phyloP scores from a whole-genome alignment of 2,113 vertebrate genomes.

The Rhinoptilus africanus region DNA sequence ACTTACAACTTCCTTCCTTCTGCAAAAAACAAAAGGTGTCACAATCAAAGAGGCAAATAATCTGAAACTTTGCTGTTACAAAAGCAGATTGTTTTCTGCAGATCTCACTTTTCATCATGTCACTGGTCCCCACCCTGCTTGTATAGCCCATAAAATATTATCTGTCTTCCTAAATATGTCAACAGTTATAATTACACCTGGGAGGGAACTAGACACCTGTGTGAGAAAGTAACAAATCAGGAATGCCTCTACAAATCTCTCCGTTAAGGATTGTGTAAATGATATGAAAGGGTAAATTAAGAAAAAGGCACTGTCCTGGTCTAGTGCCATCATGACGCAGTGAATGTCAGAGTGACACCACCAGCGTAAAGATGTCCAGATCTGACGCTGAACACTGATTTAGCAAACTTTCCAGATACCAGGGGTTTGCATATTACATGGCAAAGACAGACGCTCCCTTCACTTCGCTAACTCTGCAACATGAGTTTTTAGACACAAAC shows the following conservation, averaged over 20 bases:
- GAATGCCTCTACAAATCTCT: neutral
- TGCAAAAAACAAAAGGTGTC: neutral
- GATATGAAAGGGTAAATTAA: neutral
- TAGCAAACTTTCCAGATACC: neutral
- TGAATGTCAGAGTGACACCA: neutral
- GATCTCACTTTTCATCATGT: neutral
- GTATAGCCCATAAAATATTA: neutral
- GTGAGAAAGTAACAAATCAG: neutral
- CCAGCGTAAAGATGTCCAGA: rapidly evolving
- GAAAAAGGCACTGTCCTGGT: neutral
- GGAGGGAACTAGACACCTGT: neutral
- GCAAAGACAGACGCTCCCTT: neutral
- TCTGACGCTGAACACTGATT: neutral
- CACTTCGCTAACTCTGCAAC: neutral
- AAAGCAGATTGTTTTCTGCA: neutral
- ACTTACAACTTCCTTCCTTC: neutral
- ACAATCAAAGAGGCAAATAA: neutral
- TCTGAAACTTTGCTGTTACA: neutral
- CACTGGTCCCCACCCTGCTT: neutral
- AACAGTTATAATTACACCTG: neutral
- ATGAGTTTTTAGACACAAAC: neutral
- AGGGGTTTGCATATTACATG: neutral
- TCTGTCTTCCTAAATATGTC: neutral
- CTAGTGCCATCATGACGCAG: neutral
- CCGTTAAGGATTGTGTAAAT: neutral